Evolutionary conservation across 1,140 invertebrate species (phyloP), one percentile per base, ranked within the genome.

Genomic region (Acromyrmex charruanus): DNA sequence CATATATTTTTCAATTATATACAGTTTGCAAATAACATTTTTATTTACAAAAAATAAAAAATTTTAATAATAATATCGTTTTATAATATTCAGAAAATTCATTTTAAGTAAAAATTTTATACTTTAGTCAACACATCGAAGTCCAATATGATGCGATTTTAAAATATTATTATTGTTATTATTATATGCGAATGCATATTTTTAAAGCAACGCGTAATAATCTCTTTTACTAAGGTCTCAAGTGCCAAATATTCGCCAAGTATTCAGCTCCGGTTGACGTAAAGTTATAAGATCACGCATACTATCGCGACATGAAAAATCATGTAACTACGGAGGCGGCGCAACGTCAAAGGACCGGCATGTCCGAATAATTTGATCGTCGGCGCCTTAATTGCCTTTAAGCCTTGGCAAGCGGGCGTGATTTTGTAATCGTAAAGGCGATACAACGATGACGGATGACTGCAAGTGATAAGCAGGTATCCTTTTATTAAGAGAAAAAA

Each of bases 311-410:
- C 9, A n/a, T 63, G 49, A 31, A 35, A 53, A 77, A 65, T 86
- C 21, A 39, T 58, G 35, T 58, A 63, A 81, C 74, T 58, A 66
- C 16, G 35, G 49, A 84, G 69, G 65, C 87, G 85, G 86, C 53
- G 49, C 18, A n/a, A 16, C 69, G 55, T 77, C 66, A 80, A 80
- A 86, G 61, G 18, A 69, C n/a, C 68, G 69, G 16, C 51, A 25
- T 31, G 35, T 84, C 21, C 44, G 44, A 88, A 90, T 77, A 86
- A 88, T 88, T 84, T 66, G 61, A 86, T 66, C 65, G 69, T 21
- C 75, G 75, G 6, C 3, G 28, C 58, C 87, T 84, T 74, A 71
- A 84, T 88, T 80, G 72, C 55, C 63, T 69, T 74, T 65, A 51
- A 85, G 21, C 35, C 55, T 28, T n/a, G 39, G 31, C 21, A 85